Evolutionary conservation across 2,888 invertebrate species (phyloP).

Genomic region (Drosophila mayaguana): DNA sequence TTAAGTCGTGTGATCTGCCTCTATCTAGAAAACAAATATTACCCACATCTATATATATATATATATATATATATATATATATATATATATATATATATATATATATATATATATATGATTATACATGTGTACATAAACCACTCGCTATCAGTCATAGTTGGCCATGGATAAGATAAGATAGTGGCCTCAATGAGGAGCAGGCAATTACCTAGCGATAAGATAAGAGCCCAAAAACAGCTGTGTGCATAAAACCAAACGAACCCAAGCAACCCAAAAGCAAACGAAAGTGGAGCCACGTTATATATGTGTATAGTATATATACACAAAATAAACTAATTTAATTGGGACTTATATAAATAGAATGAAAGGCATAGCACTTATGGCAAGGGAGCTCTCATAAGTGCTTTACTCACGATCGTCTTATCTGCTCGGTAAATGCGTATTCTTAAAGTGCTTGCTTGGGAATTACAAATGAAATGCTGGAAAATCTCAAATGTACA

Average conservation of each 20-base stretch:
- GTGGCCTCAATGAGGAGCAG: conserved; percentile 8
- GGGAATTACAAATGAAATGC: conserved; percentile 20
- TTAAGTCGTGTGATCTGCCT: conserved; percentile 49
- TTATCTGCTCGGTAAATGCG: conserved; percentile 29
- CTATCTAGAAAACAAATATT: conserved; percentile 16
- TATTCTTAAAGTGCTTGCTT: conserved; percentile 5
- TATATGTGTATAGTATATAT: neutral
- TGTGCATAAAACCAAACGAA: conserved; percentile 57
- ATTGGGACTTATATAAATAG: conserved; percentile 11
- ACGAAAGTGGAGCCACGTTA: conserved; percentile 56
- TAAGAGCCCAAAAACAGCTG: conserved; percentile 68
- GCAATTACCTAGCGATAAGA: conserved; percentile 53
- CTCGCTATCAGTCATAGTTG: conserved; percentile 68
- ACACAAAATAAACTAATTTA: conserved; percentile 8
- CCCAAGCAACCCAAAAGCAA: conserved; percentile 40
- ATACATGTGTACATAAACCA: conserved; percentile 8
- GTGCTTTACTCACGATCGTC: conserved; percentile 26
- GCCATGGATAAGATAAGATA: conserved; percentile 64
- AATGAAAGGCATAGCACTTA: conserved; percentile 1
- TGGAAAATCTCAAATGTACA: conserved; percentile 2
- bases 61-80: conserved; percentile 13
- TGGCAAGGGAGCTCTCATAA: conserved; percentile 24
- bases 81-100: conserved; percentile 4
- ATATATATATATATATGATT: conserved; percentile 9
- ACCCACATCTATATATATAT: neutral